A percentile compares a stretch with the other conserved stretches of the same genome.
These are phyloP conservation scores for Thamnaconus septentrionalis DNA, from an alignment of 2,113 vertebrate species.

Conservation along the genomic window DNA sequence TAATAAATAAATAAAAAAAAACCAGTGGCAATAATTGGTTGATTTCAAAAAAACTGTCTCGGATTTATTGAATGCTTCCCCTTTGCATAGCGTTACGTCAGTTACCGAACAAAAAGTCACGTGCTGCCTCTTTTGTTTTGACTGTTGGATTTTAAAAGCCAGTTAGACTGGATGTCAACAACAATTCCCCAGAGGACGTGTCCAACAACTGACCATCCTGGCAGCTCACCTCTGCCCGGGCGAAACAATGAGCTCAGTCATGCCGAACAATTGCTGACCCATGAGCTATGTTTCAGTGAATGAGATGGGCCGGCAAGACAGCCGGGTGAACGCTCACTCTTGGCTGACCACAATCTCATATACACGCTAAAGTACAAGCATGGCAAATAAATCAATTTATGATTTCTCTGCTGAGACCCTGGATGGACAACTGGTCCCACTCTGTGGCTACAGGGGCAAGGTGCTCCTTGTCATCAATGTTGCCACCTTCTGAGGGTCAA, in stretches of 20 bases:
- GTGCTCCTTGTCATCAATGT: constrained; percentile 78
- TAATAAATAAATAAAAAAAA: neutral
- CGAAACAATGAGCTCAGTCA: constrained; percentile 73
- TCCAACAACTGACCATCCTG: constrained; percentile 51
- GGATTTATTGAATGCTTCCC: neutral
- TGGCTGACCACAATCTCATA: constrained; percentile 40
- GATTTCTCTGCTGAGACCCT: constrained; percentile 75
- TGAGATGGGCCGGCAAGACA: constrained; percentile 43
- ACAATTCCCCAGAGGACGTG: constrained; percentile 29
- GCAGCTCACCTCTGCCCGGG: constrained; percentile 55
- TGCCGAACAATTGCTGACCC: constrained; percentile 79
- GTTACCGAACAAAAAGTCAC: no score
- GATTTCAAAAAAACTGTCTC: no score
- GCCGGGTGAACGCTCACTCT: constrained; percentile 45
- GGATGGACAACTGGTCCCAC: constrained; percentile 67
- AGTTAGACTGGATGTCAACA: constrained; percentile 6
- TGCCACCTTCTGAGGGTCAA: constrained; percentile 82
- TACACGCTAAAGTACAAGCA: constrained; percentile 43
- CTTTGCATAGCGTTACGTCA: neutral
- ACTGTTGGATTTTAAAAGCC: neutral
- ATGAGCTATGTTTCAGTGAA: constrained; percentile 63
- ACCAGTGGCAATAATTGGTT: neutral
- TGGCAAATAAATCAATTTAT: constrained; percentile 70
- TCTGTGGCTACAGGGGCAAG: constrained; percentile 67
- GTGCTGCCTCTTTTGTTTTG: neutral